Conservation (phyloP, 1,140 invertebrate species). For the Drosophila ogumai region DNA sequence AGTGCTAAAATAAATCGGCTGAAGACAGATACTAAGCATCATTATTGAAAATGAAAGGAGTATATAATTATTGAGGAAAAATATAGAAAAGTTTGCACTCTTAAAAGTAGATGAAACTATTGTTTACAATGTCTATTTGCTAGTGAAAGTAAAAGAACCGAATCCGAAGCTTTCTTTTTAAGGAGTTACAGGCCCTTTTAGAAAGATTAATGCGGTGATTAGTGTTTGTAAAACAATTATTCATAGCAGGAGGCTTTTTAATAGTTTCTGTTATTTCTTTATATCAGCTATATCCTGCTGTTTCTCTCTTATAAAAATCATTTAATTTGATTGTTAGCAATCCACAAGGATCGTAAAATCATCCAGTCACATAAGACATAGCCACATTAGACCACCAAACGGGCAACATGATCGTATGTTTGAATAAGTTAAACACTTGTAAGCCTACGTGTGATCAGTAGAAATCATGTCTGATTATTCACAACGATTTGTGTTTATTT, state of each 20-base stretch:
- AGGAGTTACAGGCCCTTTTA: neutral
- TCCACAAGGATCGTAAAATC: neutral
- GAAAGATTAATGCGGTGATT: neutral
- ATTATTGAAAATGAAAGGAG: neutral
- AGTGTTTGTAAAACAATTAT: too few relatives aligned
- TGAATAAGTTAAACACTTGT: constrained; percentile 9
- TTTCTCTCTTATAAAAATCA: neutral
- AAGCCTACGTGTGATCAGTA: constrained; percentile 7
- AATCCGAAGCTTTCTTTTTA: too few relatives aligned
- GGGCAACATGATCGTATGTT: constrained; percentile 2
- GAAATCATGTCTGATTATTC: constrained; percentile 19
- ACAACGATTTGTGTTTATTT: constrained; percentile 18
- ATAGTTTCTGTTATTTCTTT: neutral
- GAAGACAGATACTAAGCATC: too few relatives aligned
- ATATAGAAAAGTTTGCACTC: rapidly evolving
- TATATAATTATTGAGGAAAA: too few relatives aligned
- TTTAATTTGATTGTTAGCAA: neutral
- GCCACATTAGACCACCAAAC: constrained; percentile 6
- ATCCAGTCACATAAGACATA: neutral
- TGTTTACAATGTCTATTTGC: neutral
- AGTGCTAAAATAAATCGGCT: constrained; percentile 10
- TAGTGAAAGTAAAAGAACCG: constrained; percentile 6
- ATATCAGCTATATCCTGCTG: neutral
- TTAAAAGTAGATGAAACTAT: neutral
- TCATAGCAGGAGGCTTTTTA: neutral